Percentiles rank a stretch among this genome's conserved stretches.
phyloP scores from a whole-genome alignment of 2,888 invertebrate genomes.

The Malachius bipustulatus region DNA sequence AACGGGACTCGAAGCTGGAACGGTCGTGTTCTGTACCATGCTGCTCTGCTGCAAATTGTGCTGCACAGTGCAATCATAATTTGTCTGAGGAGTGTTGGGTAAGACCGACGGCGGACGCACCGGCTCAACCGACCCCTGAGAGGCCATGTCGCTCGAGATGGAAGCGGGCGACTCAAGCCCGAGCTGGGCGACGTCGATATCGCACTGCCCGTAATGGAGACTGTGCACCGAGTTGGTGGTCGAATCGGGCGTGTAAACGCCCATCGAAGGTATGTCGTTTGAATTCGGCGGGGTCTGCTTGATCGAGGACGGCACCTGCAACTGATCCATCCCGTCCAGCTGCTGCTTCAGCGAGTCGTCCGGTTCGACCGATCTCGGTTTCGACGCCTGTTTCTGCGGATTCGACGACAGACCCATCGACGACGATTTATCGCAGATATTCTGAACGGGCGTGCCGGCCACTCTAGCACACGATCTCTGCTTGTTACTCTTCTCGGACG shows the following conservation, averaged over 20 bases:
- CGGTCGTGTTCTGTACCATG: constrained; percentile 29
- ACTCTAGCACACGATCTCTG: too few species aligned
- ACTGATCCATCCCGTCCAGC: constrained; percentile 19
- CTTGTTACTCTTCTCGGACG: not conserved
- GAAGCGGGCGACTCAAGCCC: constrained; percentile 83
- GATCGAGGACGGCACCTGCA: constrained; percentile 30
- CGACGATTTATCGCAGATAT: not conserved
- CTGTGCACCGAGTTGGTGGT: constrained; percentile 71
- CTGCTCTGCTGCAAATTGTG: constrained; percentile 45
- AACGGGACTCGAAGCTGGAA: constrained; percentile 41
- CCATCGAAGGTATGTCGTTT: constrained; percentile 64
- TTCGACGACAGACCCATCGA: not conserved
- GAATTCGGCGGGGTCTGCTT: constrained; percentile 41
- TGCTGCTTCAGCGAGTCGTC: constrained; percentile 16
- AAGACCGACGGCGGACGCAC: constrained; percentile 47
- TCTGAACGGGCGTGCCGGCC: not conserved
- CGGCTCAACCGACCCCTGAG: constrained; percentile 56
- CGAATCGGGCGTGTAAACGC: constrained; percentile 76
- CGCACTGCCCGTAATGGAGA: constrained; percentile 66
- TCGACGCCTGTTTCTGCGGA: constrained; percentile 16
- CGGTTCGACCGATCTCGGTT: constrained; percentile 16
- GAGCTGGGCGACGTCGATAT: constrained; percentile 71
- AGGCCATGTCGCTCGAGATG: constrained; percentile 74
- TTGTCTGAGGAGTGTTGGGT: constrained; percentile 37
- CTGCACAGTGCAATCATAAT: constrained; percentile 62